phyloP scores from a whole-genome alignment of 2,113 vertebrate genomes.

The Apodemus sylvaticus region DNA sequence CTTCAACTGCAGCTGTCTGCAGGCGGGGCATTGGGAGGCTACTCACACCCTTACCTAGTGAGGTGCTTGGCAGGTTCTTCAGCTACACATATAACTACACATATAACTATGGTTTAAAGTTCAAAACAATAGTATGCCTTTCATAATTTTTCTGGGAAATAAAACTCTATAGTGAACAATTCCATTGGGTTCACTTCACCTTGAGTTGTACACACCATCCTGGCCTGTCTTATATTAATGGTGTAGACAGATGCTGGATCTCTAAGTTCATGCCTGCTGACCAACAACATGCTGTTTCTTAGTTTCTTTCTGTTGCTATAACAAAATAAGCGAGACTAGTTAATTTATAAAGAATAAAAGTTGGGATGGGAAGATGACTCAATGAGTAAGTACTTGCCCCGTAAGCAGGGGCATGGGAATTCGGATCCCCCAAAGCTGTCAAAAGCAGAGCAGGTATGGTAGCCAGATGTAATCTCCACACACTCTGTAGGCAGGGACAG shows the following conservation, averaged over 20 bases:
- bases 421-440: not conserved
- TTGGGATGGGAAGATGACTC: not conserved
- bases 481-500: not conserved
- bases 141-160: constrained; percentile 63
- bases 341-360: not conserved
- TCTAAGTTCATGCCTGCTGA: not conserved
- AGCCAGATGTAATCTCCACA: not conserved
- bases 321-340: not conserved
- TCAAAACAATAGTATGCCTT: constrained; percentile 46
- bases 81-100: constrained; percentile 40
- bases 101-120: constrained; percentile 64
- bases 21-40: not conserved
- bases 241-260: not conserved
- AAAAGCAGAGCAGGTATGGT: not conserved
- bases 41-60: constrained; percentile 54
- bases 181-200: not conserved
- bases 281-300: not conserved
- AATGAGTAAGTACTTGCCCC: too few relatives aligned
- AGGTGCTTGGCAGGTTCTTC: constrained; percentile 34
- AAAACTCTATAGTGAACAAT: not conserved
- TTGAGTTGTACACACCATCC: not conserved
- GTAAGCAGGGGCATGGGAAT: not conserved
- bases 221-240: not conserved
- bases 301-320: not conserved
- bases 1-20: not conserved